Base-by-base conservation (phyloP, 2,888 invertebrate species). In the Macrosoma leucophasiata region DNA sequence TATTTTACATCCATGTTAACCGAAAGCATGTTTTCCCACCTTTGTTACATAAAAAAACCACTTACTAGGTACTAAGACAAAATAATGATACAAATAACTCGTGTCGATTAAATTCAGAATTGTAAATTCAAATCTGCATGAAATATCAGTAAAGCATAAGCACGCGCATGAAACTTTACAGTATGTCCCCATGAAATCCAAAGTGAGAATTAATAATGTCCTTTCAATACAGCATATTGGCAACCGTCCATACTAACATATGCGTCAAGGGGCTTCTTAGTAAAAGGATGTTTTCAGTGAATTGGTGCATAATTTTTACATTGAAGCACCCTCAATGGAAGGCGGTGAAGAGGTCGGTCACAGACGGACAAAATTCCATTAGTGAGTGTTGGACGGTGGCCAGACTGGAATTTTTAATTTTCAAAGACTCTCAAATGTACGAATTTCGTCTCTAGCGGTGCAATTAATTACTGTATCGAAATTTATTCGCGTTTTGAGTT, bases 311-410 rank as follows among this genome's bases (percentile, higher is more conserved):
- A 67, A 69, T 73, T 76, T 76, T 75, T 62, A 62, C 60, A 67
- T 62, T 49, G 56, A 59, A 72, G 66, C 55, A 57, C 56, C 51
- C 62, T 63, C 55, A 47, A 61, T 44, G 42, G 47, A 53, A 52
- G 48, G 55, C 40, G 41, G 54, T 70, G 62, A 65, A 76, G 73
- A 59, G 66, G 48, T 58, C 54, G 69, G 75, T 72, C 69, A 75
- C 71, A 73, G 68, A 62, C 65, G 68, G 58, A 64, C 72, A 45
- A 61, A 69, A 68, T 65, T 75, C 73, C 74, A 78, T 79, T 79
- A 77, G 75, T 58, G 66, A 68, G 51, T 68, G 67, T 75, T 81
- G 79, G 79, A 73, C 62, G 50, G 15, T 43, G 55, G 76, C 79
- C 79, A 79, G 68, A 36, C 50, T 48, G 50, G 47, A 55, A 29